Conservation (phyloP, 2,113 vertebrate species). For the Cyanoderma ruficeps region DNA sequence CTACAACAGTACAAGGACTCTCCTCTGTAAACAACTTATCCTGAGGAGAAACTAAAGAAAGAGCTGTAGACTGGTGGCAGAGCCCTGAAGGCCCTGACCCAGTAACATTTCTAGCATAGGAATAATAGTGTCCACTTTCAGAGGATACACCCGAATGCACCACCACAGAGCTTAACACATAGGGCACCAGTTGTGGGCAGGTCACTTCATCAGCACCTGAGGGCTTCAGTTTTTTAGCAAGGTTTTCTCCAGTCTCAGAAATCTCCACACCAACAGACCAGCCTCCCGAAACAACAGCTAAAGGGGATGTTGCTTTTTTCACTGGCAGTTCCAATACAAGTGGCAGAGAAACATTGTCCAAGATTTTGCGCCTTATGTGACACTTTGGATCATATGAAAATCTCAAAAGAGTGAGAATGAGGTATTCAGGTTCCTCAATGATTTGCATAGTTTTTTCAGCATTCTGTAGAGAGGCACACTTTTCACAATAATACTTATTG, state of each 20-base stretch:
- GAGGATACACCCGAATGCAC: slow-evolving; percentile 98
- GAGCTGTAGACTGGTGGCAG: slow-evolving; percentile 66
- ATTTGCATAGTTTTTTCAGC: slow-evolving; percentile 94
- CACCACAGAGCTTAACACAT: slow-evolving; percentile 91
- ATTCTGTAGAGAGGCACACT: slow-evolving; percentile 91
- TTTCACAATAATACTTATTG: slow-evolving; percentile 96
- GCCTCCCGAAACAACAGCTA: slow-evolving; percentile 60
- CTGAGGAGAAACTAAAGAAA: slow-evolving; percentile 69
- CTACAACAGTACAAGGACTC: slow-evolving; percentile 53
- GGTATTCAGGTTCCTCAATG: slow-evolving; percentile 92
- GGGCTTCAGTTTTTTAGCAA: slow-evolving; percentile 95
- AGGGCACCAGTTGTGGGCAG: slow-evolving; percentile 79
- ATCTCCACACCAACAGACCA: slow-evolving; percentile 82
- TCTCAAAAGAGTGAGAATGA: slow-evolving; percentile 94
- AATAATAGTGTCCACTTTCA: slow-evolving; percentile 98
- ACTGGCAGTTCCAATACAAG: slow-evolving; percentile 87
- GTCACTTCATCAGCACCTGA: slow-evolving; percentile 84
- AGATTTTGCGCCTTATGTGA: slow-evolving; percentile 93
- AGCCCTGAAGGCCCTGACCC: slow-evolving; percentile 74
- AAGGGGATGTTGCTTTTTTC: slow-evolving; percentile 63
- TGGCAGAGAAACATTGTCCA: slow-evolving; percentile 93
- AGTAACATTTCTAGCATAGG: slow-evolving; percentile 87
- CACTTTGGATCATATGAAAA: slow-evolving; percentile 96
- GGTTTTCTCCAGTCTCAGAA: slow-evolving; percentile 87
- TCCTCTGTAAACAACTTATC: slow-evolving; percentile 63